Evolutionary conservation across 2,113 vertebrate genomes (phyloP), one percentile per base, ranked within the genome.

Genomic region (Oenanthe oenanthe): DNA sequence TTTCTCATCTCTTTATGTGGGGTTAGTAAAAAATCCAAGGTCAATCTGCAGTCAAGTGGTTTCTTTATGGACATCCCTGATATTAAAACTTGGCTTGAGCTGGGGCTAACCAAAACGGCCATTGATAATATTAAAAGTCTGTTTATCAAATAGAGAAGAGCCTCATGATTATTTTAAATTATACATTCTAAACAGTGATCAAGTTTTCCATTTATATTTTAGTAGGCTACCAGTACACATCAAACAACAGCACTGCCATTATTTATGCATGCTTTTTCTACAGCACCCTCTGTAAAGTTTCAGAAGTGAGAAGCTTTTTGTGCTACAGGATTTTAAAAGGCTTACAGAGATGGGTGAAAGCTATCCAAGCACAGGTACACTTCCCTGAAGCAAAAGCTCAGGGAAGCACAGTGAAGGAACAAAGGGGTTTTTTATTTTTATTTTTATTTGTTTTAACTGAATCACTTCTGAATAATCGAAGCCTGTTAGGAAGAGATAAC

Each of bases 31-130:
- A 73, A 60, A 63, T 25, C 43, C 47, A 63, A 85, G 92, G 74
- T 94, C 80, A 94, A 28, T 14, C 54, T 38, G 21, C 26, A 91
- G 81, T 87, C 87, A 93, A 90, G 60, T 66, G 43, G 31, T 60
- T 83, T 77, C 75, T 85, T 85, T 43, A 70, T 7, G 58, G 34
- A 43, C 32, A 74, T 47, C 21, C 34, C 54, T 58, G 56, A 94
- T 91, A 89, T 58, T 58, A 68, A 82, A 84, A 76, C 13, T 67
- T 74, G 26, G 45, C 18, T 85, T 0, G 0, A 78, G 62, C 40
- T 87, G 24, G 3, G 14, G 85, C 45, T 72, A 67, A 56, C 57
- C n/a, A 72, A 48, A 91, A 48, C 15, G 9, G 70, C 21, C 84
- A 89, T 11, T 65, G 61, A 72, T 43, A 77, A 74, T 34, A 79